A percentile compares a stretch with the other conserved stretches of the same genome.
These are phyloP conservation scores for Oceanodroma tethys DNA, from an alignment of 2,113 vertebrate species.

Conservation along the genomic window DNA sequence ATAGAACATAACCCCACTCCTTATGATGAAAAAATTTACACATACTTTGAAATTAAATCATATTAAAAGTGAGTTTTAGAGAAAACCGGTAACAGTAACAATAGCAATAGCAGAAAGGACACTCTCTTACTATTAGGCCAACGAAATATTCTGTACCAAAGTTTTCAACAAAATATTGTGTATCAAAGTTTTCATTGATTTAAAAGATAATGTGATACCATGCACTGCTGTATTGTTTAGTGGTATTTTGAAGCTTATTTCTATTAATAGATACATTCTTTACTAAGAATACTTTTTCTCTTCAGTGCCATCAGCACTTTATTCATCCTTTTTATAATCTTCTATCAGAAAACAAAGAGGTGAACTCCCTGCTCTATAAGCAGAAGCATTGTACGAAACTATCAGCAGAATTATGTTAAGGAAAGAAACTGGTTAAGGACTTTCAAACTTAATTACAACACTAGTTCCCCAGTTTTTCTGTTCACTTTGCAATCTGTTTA, in stretches of 20 bases:
- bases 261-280: not conserved
- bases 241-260: not conserved
- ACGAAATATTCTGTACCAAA: not conserved
- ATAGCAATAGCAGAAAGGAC: not conserved
- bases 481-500: not conserved
- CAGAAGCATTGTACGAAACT: not conserved
- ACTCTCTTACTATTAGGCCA: not conserved
- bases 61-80: not conserved
- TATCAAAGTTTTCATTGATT: not conserved
- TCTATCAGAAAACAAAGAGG: not conserved
- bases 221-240: not conserved
- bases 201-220: not conserved
- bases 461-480: not conserved
- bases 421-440: not conserved
- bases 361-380: not conserved
- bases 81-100: not conserved
- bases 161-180: not conserved
- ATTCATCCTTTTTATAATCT: not conserved
- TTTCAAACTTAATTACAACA: not conserved
- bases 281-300: not conserved
- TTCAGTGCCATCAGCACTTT: not conserved
- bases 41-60: not conserved
- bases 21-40: not conserved
- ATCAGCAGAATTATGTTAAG: not conserved
- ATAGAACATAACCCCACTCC: accelerated